These are phyloP conservation scores for Caenorhabditis sp. DNA, from an alignment of 2,888 invertebrate species.

Conservation along the genomic window DNA sequence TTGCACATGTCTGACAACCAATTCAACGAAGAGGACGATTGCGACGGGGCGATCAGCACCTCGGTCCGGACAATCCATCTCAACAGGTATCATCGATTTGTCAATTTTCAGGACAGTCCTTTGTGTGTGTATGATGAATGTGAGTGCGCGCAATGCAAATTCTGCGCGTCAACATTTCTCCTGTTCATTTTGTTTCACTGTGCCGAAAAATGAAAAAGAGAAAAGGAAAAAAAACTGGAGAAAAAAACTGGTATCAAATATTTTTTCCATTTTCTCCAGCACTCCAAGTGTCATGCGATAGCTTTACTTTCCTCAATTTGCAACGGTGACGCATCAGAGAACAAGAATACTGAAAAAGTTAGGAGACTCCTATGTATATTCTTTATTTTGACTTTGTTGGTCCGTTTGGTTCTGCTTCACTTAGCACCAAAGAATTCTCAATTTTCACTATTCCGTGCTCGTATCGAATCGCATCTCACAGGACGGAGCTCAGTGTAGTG, in stretches of 20 bases:
- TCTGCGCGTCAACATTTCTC: slow-evolving; percentile 41
- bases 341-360: slow-evolving; percentile 1
- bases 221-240: background rate
- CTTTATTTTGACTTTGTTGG: background rate
- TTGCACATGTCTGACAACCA: slow-evolving; percentile 74
- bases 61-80: slow-evolving; percentile 66
- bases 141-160: slow-evolving; percentile 53
- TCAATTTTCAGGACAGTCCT: slow-evolving; percentile 14
- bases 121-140: slow-evolving; percentile 50
- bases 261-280: slow-evolving; percentile 5
- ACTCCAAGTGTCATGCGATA: slow-evolving; percentile 10
- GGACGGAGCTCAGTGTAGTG: slow-evolving; percentile 10
- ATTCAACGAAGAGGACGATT: slow-evolving; percentile 62
- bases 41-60: slow-evolving; percentile 57
- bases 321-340: background rate
- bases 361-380: slow-evolving; percentile 20
- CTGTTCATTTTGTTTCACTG: slow-evolving; percentile 35
- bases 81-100: slow-evolving; percentile 61
- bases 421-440: slow-evolving; percentile 34
- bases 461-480: slow-evolving; percentile 41
- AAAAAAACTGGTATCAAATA: slow-evolving; percentile 43
- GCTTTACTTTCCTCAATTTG: slow-evolving; percentile 4
- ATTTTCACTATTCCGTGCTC: slow-evolving; percentile 49
- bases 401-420: slow-evolving; percentile 45
- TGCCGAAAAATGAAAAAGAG: too few species aligned